Evolutionary conservation across 2,113 vertebrate genomes (phyloP), one percentile per base, ranked within the genome.

Genomic region (Pelusios castaneus): DNA sequence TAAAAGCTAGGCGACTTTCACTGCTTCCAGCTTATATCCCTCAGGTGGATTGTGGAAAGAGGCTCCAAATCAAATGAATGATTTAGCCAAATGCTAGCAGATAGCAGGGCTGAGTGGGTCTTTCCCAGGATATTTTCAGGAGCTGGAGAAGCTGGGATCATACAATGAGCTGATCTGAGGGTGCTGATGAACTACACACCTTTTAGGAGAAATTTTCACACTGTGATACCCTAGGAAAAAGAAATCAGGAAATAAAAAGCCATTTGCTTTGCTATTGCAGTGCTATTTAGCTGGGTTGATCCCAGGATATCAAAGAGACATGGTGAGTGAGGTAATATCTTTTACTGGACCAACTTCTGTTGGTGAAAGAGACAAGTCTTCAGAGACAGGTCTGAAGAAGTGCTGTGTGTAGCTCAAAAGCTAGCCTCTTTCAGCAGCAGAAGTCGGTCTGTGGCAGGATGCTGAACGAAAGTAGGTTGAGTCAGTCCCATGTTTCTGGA

Each of bases 61-160:
- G 8, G 27, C 54, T 91, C 38, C 5, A 55, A 70, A 89, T 8
- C 8, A 78, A 21, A 34, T 0, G 6, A 52, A 63, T 3, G 3
- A 54, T 21, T 25, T 3, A 78, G 6, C 41, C 70, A 79, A 76
- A 77, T 78, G 21, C 2, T 14, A 29, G 0, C 0, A 14, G 3
- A 0, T 1, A 8, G 31, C 52, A 51, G 21, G n/a, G 8, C 4
- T 91, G 19, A 83, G 17, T 1, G 2, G 29, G 55, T 1, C 5
- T 45, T 47, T 86, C 29, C 84, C 75, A 14, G 24, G 51, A 3
- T 43, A 8, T 56, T 2, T 38, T n/a, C 55, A 83, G 19, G 16
- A 82, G 2, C n/a, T 77, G 77, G 6, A 86, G 41, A 1, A 56
- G 34, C 17, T 0, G 0, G 13, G n/a, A 2, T 3, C n/a, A 5